Conservation (phyloP, 2,113 vertebrate genomes). For the Lepisosteus osseus region DNA sequence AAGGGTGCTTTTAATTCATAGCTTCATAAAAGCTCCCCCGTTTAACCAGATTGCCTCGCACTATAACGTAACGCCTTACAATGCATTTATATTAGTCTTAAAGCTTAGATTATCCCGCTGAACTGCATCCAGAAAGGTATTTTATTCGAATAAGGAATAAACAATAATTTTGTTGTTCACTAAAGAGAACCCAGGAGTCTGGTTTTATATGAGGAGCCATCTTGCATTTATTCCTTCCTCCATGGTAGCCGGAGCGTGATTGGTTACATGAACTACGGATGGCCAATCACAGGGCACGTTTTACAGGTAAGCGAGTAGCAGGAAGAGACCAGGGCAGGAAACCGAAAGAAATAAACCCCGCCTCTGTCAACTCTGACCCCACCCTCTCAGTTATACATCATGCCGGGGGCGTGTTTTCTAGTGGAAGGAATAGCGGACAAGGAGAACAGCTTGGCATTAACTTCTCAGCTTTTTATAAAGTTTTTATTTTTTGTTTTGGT, state of each 20-base stretch:
- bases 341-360: conserved; percentile 2
- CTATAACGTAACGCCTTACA: conserved; percentile 18
- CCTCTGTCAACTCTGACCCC: background rate
- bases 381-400: too few species aligned
- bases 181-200: conserved; percentile 75
- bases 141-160: conserved; percentile 66
- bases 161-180: conserved; percentile 75
- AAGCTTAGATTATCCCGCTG: conserved; percentile 55
- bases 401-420: too few species aligned
- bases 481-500: too few species aligned
- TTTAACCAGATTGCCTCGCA: conserved; percentile 24
- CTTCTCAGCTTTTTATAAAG: too few species aligned
- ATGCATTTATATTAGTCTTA: conserved; percentile 34
- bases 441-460: too few species aligned
- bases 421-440: too few species aligned
- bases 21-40: conserved; percentile 48
- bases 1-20: conserved; percentile 41
- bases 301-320: conserved; percentile 32
- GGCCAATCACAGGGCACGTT: conserved; percentile 69
- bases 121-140: conserved; percentile 52
- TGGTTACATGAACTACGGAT: conserved; percentile 61
- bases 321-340: conserved; percentile 26
- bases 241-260: conserved; percentile 79
- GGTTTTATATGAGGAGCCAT: conserved; percentile 98
- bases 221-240: conserved; percentile 98